These are phyloP conservation scores for Gambelia wislizenii DNA, from an alignment of 2,797 vertebrate genomes.

Conservation along the genomic window DNA sequence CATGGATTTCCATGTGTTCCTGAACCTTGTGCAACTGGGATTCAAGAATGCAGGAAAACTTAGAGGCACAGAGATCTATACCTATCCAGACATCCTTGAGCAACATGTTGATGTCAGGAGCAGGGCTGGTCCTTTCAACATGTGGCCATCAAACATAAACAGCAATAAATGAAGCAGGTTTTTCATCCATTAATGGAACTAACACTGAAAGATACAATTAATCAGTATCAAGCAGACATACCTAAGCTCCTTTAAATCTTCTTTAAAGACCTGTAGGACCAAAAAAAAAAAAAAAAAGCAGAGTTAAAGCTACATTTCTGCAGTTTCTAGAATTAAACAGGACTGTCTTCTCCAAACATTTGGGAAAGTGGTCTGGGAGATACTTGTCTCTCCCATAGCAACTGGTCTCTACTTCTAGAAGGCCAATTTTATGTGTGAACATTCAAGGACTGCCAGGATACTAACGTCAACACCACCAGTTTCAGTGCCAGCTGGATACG, in stretches of 20 bases:
- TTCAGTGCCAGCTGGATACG: too few species aligned
- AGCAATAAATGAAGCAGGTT: not conserved
- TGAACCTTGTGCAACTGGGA: too few species aligned
- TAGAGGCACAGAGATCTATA: too few species aligned
- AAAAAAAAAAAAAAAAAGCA: constrained; percentile 44
- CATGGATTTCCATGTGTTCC: too few species aligned
- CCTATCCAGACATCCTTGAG: not conserved
- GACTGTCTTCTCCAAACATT: not conserved
- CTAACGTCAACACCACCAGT: not conserved
- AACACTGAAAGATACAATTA: constrained; percentile 7
- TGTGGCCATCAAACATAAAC: not conserved
- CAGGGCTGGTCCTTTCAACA: not conserved
- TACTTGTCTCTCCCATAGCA: too few species aligned
- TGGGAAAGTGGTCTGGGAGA: not conserved
- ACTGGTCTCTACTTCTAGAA: not conserved
- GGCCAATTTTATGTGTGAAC: not conserved
- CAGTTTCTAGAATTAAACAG: not conserved
- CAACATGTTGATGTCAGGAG: not conserved
- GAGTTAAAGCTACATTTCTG: not conserved
- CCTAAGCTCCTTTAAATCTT: constrained; percentile 88
- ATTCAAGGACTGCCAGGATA: not conserved
- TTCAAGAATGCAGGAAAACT: too few species aligned
- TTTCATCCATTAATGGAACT: not conserved
- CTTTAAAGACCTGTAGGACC: constrained; percentile 83
- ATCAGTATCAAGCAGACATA: constrained; percentile 60